Percentiles rank a stretch among this genome's conserved stretches.
Evolutionary conservation across 2,113 vertebrate species (phyloP).

Genomic region (Strix aluco): DNA sequence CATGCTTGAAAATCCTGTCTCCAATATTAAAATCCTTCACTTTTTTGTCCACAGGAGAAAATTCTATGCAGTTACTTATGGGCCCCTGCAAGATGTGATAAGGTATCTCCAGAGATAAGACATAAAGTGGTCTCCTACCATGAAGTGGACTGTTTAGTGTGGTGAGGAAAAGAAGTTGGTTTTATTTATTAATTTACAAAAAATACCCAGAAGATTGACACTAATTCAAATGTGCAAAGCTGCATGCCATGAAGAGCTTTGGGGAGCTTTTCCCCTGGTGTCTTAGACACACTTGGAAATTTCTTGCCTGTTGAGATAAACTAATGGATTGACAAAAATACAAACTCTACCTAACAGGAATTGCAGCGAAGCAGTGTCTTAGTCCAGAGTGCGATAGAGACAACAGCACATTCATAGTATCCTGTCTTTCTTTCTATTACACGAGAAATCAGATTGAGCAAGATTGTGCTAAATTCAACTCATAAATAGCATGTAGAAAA

Average conservation of each 20-base stretch:
- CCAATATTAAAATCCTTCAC: neutral
- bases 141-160: neutral
- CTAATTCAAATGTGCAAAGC: neutral
- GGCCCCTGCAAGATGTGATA: neutral
- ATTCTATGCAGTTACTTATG: neutral
- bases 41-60: neutral
- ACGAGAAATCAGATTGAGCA: neutral
- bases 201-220: neutral
- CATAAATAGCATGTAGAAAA: neutral
- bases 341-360: neutral
- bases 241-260: neutral
- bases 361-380: neutral
- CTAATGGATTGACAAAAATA: neutral
- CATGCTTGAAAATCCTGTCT: neutral
- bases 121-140: neutral
- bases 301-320: neutral
- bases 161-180: neutral
- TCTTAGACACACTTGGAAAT: neutral
- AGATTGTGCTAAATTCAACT: neutral
- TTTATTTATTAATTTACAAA: neutral
- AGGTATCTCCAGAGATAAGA: neutral
- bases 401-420: neutral
- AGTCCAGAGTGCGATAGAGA: neutral
- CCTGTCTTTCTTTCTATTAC: neutral
- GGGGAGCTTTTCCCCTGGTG: neutral